These are phyloP conservation scores for Amphiprion ocellaris DNA, from an alignment of 2,113 vertebrate species.

Conservation along the genomic window DNA sequence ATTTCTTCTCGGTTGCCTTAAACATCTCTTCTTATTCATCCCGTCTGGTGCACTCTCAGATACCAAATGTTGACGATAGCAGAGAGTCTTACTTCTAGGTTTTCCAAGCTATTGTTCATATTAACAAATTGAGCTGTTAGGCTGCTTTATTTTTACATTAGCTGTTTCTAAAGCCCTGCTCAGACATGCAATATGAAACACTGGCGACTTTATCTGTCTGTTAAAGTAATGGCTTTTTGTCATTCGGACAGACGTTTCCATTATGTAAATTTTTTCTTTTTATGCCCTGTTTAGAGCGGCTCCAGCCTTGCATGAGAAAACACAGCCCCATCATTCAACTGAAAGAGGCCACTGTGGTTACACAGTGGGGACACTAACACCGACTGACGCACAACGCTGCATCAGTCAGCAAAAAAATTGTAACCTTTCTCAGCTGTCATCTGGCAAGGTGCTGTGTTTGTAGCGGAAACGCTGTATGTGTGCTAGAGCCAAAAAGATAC, in stretches of 20 bases:
- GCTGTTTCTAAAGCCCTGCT: background rate
- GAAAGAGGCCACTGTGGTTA: conserved; percentile 19
- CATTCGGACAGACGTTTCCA: background rate
- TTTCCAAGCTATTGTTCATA: conserved; percentile 15
- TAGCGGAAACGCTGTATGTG: background rate
- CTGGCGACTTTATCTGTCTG: background rate
- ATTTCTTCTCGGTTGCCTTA: conserved; percentile 46
- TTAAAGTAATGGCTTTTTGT: background rate
- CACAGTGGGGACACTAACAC: conserved; percentile 9
- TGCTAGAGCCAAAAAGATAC: background rate
- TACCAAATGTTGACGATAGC: conserved; percentile 38
- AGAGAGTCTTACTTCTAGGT: conserved; percentile 6
- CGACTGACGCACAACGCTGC: background rate
- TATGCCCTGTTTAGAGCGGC: background rate
- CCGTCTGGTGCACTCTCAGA: conserved; percentile 36
- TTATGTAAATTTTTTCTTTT: background rate
- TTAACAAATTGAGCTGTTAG: background rate
- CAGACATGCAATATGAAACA: background rate
- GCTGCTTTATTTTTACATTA: conserved; percentile 1
- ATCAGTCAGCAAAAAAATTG: background rate
- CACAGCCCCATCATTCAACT: conserved; percentile 6
- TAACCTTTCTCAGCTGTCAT: background rate
- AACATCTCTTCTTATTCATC: conserved; percentile 43
- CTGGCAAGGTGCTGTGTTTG: background rate
- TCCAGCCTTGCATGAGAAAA: background rate